A percentile compares a stretch with the other conserved stretches of the same genome.
Evolutionary conservation across 2,113 vertebrate species (phyloP).

Genomic region (Nyctibius bracteatus): DNA sequence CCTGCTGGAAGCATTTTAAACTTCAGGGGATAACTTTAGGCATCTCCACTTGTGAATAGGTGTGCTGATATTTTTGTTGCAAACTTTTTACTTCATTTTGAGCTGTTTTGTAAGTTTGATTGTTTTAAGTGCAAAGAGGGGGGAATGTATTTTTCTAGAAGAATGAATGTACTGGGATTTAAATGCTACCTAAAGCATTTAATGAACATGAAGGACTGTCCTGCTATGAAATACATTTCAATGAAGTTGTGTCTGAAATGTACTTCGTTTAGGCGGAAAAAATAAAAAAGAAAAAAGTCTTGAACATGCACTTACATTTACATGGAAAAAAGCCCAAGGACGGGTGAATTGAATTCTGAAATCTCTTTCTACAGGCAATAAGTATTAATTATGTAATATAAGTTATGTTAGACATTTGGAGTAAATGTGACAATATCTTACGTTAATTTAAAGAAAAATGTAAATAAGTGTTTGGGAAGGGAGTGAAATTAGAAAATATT

Average conservation of each 20-base stretch:
- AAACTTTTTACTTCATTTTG: not conserved
- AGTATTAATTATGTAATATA: slow-evolving; percentile 21
- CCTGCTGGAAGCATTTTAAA: not conserved
- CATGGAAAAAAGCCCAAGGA: not conserved
- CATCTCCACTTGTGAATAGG: not conserved
- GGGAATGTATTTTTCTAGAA: slow-evolving; percentile 38
- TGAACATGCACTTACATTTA: not conserved
- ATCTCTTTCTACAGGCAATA: slow-evolving; percentile 48
- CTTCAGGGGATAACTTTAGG: not conserved
- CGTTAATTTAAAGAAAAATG: slow-evolving; percentile 35
- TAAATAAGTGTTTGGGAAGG: not conserved
- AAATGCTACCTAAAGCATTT: not conserved
- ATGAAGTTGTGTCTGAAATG: not conserved
- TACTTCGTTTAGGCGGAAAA: not conserved
- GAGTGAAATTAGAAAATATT: not conserved
- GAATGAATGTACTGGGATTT: slow-evolving; percentile 10
- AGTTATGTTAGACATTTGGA: not conserved
- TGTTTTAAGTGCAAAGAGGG: not conserved
- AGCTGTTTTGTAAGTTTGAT: not conserved
- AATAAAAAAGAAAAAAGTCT: not conserved
- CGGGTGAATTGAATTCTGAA: not conserved
- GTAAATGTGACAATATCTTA: not conserved
- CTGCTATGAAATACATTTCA: not conserved
- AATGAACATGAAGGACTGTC: not conserved
- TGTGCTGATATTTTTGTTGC: not conserved